Evolutionary conservation across 2,113 vertebrate genomes (phyloP), one percentile per base, ranked within the genome.

Genomic region (Lepisosteus oculatus): DNA sequence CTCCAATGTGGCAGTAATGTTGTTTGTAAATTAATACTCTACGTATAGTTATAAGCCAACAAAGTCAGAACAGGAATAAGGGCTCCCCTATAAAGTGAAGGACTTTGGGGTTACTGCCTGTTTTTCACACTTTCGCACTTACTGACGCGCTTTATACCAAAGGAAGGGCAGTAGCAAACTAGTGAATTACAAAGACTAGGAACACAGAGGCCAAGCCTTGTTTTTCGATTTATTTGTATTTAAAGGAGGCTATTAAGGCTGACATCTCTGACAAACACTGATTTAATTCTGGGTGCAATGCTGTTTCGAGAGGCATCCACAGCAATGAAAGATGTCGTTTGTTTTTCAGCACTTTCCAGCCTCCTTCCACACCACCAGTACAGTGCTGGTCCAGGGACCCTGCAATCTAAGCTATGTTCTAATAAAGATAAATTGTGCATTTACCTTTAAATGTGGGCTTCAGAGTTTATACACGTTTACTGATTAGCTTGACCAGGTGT

Each of bases 281-380:
- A 47, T 72, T 76, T 76, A 68, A 70, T 77, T 76, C 64, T 57
- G 64, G 68, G 61, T n/a, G 68, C 56, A 59, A 68, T 75, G 73
- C 76, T 65, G 71, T 77, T 66, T 68, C 65, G 70, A 67, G 77
- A 76, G 68, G 68, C 72, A 74, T 68, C 68, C 68, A 59, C 43
- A 61, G 63, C 68, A 72, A 79, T 68, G 65, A 72, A 59, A 80
- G 69, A 72, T 77, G 73, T 75, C 61, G 66, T 78, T 77, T 79
- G 71, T 79, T 78, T 55, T 74, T 70, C 63, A 55, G 43, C 6
- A 55, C 61, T 2, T 5, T 59, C 57, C n/a, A 75, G 62, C 54
- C 57, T 73, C 65, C 68, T 70, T 15, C 57, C 29, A 29, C 29
- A 29, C 29, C 6, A 47, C 47, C 45, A n/a, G 43, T 42, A 65